Base-by-base conservation (phyloP, 2,888 invertebrate genomes). In the Aleiodes leptofemur region DNA sequence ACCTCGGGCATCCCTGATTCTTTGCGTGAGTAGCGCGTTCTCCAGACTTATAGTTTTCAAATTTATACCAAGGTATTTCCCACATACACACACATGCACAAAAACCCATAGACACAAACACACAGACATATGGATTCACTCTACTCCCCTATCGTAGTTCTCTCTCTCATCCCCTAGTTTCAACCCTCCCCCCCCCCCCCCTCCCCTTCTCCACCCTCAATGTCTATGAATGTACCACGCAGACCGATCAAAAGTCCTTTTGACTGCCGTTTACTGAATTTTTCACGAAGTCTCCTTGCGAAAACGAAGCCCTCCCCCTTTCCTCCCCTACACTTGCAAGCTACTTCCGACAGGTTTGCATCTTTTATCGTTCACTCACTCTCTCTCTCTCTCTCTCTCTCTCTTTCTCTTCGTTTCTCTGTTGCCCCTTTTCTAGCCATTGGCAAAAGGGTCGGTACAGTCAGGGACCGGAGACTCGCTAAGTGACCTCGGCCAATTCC, bases 221-320 rank as follows among this genome's bases (percentile, higher is more conserved):
- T 38, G 38, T 59, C n/a, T 11, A 64, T 34, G 14, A 51, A 34
- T 38, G 43, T 59, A 16, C 68, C 51, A 69, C 57, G 59, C 23
- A 74, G 72, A 53, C 64, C 76, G 76, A 78, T 77, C 77, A 78
- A 80, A 79, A 77, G 78, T 78, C 75, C 78, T 82, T 83, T 79
- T 81, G 81, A 77, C 78, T 77, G 81, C 79, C 82, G 82, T 82
- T 81, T 80, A 72, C 73, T 85, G 82, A 84, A 84, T 84, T 77
- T 83, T 84, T 83, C 75, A 84, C 73, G 77, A 75, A 50, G 55
- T 75, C 71, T 71, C 68, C 68, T 51, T 51, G 50, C 68, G 31
- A 68, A 23, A 64, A 68, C 51, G 31, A 7, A 51, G 51, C 14
- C 50, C 34, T 31, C 14, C 16, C 51, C 16, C 51, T 51, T n/a